Percentiles rank a stretch among this genome's conserved stretches.
Conservation (phyloP, 2,888 invertebrate genomes). For the Gnatocerus cornutus region DNA sequence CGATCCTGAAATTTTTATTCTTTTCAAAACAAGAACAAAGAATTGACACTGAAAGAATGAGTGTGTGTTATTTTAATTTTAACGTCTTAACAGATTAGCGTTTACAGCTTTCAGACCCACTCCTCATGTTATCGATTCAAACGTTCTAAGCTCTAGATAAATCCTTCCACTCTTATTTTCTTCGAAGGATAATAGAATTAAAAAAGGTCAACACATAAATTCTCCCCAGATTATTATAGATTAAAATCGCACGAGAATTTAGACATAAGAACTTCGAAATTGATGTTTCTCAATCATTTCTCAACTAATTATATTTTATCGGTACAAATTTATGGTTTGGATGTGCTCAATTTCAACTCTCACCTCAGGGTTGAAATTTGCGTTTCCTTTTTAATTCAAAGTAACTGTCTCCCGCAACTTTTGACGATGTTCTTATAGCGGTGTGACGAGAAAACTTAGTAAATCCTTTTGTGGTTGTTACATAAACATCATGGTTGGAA, state of each 20-base stretch:
- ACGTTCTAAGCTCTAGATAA: constrained; percentile 12
- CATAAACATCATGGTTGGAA: constrained; percentile 27
- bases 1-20: constrained; percentile 8
- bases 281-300: too few species aligned
- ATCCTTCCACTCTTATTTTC: constrained; percentile 29
- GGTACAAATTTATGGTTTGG: too few species aligned
- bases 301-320: too few species aligned
- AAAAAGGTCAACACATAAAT: constrained; percentile 32
- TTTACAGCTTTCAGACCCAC: constrained; percentile 24
- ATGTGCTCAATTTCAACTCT: too few species aligned
- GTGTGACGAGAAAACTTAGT: constrained; percentile 20
- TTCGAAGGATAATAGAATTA: constrained; percentile 22
- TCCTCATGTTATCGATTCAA: constrained; percentile 26
- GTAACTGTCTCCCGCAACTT: constrained; percentile 17
- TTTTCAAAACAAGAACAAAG: constrained; percentile 1
- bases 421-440: constrained; percentile 13
- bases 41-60: background rate
- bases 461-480: constrained; percentile 22
- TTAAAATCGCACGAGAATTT: background rate
- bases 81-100: constrained; percentile 2
- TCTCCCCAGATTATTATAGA: constrained; percentile 23
- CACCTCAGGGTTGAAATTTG: constrained; percentile 8
- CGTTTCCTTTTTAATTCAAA: constrained; percentile 22
- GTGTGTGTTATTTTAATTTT: background rate
- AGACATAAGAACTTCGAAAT: too few species aligned